Conservation (phyloP, 2,888 invertebrate genomes). For the Cryptus armator region DNA sequence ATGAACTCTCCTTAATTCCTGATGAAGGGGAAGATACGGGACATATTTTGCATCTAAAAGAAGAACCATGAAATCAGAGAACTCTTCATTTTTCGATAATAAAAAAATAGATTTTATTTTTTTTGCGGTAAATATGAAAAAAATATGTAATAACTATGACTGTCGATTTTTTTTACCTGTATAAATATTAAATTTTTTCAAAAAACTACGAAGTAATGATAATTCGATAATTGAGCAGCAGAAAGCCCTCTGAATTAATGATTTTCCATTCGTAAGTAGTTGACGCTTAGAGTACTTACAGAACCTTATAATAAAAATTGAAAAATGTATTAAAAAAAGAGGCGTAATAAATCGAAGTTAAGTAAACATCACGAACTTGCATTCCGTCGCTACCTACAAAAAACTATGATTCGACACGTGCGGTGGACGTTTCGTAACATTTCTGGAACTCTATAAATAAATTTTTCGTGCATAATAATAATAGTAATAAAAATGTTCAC, state of each 20-base stretch:
- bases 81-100: too few species aligned
- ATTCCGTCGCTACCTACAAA: background rate
- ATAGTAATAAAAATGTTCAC: background rate
- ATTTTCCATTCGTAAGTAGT: too few species aligned
- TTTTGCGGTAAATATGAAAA: too few species aligned
- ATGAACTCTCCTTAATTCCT: background rate
- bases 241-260: background rate
- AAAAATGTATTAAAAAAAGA: background rate
- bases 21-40: too few species aligned
- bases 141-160: too few species aligned
- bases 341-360: background rate
- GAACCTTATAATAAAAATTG: background rate
- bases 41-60: too few species aligned
- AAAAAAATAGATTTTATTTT: too few species aligned
- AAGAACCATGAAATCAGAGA: too few species aligned
- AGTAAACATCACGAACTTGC: background rate
- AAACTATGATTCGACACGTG: slow-evolving; percentile 10
- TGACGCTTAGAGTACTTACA: background rate
- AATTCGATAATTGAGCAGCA: too few species aligned
- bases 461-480: background rate
- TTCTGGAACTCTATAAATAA: slow-evolving; percentile 13
- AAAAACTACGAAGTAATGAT: background rate
- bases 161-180: too few species aligned
- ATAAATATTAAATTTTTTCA: too few species aligned
- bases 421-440: slow-evolving; percentile 11